phyloP scores from a whole-genome alignment of 2,113 vertebrate genomes.

The Rattus rattus region DNA sequence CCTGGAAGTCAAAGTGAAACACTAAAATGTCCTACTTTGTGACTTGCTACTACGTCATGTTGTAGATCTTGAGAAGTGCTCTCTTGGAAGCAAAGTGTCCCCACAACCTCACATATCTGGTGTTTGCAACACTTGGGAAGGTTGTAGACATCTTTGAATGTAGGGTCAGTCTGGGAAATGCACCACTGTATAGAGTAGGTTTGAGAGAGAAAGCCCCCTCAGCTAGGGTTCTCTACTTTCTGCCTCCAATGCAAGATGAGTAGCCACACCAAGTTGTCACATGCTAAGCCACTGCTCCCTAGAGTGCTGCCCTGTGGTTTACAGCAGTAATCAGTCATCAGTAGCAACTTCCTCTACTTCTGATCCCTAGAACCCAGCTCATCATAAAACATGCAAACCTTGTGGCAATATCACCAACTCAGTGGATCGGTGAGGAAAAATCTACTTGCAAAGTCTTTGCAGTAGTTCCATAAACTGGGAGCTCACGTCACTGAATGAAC shows the following conservation, averaged over 20 bases:
- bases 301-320: accelerated
- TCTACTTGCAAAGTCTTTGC: neutral
- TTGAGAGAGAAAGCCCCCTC: neutral
- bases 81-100: neutral
- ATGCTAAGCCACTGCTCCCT: neutral
- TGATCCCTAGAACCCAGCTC: too few species aligned
- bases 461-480: neutral
- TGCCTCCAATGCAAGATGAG: neutral
- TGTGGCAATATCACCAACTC: neutral
- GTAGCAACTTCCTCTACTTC: accelerated
- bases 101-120: neutral
- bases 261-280: neutral
- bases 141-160: neutral
- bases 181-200: neutral
- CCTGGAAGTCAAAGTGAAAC: neutral
- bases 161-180: neutral
- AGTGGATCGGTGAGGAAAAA: neutral
- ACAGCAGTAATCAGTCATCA: accelerated
- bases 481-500: neutral
- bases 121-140: neutral
- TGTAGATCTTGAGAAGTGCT: neutral
- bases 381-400: neutral
- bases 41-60: accelerated
- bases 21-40: too few species aligned
- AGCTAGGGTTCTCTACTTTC: neutral